Conservation (phyloP, 2,797 vertebrate genomes). For the Coracias cyanogaster region DNA sequence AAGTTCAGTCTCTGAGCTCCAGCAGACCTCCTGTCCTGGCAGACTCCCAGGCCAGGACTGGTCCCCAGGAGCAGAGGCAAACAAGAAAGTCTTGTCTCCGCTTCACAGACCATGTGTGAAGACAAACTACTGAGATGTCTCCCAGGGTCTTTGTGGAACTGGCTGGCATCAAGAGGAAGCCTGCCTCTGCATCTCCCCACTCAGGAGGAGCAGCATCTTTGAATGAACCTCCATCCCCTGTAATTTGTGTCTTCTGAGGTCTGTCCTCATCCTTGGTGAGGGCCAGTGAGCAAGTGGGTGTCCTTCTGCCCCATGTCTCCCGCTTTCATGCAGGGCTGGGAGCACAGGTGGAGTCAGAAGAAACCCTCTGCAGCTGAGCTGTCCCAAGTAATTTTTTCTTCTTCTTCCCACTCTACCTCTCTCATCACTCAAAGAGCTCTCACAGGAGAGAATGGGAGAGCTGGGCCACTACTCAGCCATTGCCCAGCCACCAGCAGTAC, state of each 20-base stretch:
- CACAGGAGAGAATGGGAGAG: background rate
- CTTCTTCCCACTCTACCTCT: background rate
- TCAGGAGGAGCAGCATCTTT: background rate
- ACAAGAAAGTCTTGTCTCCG: background rate
- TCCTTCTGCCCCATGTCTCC: background rate
- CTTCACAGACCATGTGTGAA: background rate
- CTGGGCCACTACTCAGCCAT: background rate
- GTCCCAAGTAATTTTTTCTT: background rate
- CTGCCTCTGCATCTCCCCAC: background rate
- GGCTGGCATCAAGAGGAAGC: background rate
- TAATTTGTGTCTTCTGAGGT: background rate
- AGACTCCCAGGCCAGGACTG: background rate
- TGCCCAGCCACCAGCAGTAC: background rate
- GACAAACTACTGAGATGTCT: background rate
- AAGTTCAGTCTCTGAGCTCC: background rate
- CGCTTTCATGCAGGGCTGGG: background rate
- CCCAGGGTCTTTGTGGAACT: background rate
- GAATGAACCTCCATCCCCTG: background rate
- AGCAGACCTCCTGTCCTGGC: background rate
- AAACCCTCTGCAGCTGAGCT: background rate
- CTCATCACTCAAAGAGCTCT: background rate
- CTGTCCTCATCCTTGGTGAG: slow-evolving; percentile 20
- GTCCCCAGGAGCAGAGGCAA: background rate
- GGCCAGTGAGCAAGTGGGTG: background rate
- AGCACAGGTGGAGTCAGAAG: background rate